These are phyloP conservation scores for Brachypalpus laphriformis DNA, from an alignment of 2,888 invertebrate species.

Conservation along the genomic window DNA sequence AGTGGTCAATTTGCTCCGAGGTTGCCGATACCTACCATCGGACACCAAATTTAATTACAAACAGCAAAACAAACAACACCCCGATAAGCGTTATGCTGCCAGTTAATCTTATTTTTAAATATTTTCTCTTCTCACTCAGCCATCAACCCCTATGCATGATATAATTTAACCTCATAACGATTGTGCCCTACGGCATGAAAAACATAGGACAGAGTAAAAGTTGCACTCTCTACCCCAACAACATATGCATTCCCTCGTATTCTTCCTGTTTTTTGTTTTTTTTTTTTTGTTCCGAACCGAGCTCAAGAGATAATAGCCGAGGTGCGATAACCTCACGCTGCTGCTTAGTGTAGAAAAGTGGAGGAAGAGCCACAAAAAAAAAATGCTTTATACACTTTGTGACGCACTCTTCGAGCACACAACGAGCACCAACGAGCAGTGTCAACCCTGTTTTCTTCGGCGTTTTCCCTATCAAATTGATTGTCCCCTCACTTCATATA, in stretches of 20 bases:
- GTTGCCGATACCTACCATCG: constrained; percentile 6
- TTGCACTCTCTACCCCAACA: constrained; percentile 6
- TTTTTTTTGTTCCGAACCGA: constrained; percentile 6
- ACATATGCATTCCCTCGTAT: constrained; percentile 17
- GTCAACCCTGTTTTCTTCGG: constrained; percentile 41
- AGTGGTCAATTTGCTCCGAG: constrained; percentile 38
- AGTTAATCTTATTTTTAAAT: constrained; percentile 49
- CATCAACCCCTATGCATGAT: constrained; percentile 27
- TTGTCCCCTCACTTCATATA: constrained; percentile 33
- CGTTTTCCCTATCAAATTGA: constrained; percentile 32
- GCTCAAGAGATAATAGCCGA: constrained; percentile 50
- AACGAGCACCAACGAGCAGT: background rate
- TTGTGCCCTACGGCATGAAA: constrained; percentile 30
- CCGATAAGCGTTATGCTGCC: constrained; percentile 7
- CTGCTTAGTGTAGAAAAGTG: constrained; percentile 25
- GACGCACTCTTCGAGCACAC: constrained; percentile 2
- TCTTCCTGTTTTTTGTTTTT: background rate
- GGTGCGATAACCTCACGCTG: constrained; percentile 67
- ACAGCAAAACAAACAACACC: constrained; percentile 21
- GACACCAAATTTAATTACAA: constrained; percentile 34
- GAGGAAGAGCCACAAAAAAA: constrained; percentile 26
- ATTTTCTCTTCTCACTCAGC: constrained; percentile 11
- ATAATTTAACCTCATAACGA: constrained; percentile 47
- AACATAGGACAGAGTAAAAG: constrained; percentile 1
- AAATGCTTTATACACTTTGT: constrained; percentile 2